Percentiles rank a stretch among this genome's conserved stretches.
These are phyloP conservation scores for Drosophila arizonae DNA, from an alignment of 1,140 invertebrate genomes.

Conservation along the genomic window DNA sequence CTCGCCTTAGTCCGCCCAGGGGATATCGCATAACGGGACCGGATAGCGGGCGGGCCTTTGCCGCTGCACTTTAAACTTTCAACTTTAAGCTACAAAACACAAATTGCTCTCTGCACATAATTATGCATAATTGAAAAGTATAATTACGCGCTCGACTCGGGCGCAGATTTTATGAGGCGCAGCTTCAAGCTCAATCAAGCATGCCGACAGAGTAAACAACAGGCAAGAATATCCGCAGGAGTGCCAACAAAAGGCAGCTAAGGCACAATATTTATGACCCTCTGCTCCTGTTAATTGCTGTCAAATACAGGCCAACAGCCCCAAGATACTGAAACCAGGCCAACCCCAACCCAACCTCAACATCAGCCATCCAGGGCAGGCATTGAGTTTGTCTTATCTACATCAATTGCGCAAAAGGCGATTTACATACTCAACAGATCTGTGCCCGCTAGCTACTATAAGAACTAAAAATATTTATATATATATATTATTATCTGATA, in stretches of 20 bases:
- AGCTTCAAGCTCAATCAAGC: constrained; percentile 72
- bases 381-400: too few species aligned
- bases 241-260: constrained; percentile 24
- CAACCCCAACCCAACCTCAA: neutral
- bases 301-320: constrained; percentile 37
- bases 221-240: constrained; percentile 15
- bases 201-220: constrained; percentile 39
- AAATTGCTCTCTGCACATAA: constrained; percentile 75
- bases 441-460: too few species aligned
- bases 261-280: constrained; percentile 60
- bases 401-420: too few species aligned
- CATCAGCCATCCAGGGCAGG: neutral
- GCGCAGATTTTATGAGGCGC: constrained; percentile 64
- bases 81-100: constrained; percentile 56
- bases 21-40: constrained; percentile 64
- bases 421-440: too few species aligned
- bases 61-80: constrained; percentile 67
- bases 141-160: constrained; percentile 61
- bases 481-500: too few species aligned
- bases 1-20: constrained; percentile 8
- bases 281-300: constrained; percentile 68
- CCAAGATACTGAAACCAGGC: neutral
- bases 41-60: constrained; percentile 6
- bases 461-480: too few species aligned
- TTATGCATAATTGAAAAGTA: constrained; percentile 79